Conservation (phyloP, 2,113 vertebrate genomes). For the Ictidomys tridecemlineatus region DNA sequence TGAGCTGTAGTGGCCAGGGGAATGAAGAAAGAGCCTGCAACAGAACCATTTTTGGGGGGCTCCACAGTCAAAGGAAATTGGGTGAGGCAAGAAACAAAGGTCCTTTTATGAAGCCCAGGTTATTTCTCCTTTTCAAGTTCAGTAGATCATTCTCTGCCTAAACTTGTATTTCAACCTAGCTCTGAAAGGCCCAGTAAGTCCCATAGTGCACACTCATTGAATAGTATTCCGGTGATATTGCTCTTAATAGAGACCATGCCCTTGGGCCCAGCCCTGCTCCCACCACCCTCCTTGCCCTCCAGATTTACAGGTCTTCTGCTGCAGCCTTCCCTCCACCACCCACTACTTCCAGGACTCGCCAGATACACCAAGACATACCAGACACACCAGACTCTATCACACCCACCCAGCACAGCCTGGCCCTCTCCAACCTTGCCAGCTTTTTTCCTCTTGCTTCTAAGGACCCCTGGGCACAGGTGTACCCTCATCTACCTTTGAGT, state of each 20-base stretch:
- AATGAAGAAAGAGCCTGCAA: neutral
- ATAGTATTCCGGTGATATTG: neutral
- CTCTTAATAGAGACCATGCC: neutral
- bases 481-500: neutral
- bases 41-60: neutral
- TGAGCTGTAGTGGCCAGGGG: neutral
- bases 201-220: neutral
- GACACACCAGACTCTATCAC: too few relatives aligned
- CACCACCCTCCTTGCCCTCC: neutral
- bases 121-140: neutral
- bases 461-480: neutral
- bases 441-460: constrained; percentile 6
- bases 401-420: neutral
- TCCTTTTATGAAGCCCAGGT: neutral
- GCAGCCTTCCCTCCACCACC: neutral
- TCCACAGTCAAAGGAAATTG: neutral
- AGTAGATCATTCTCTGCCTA: neutral
- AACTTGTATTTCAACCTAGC: neutral
- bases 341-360: neutral
- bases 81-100: neutral
- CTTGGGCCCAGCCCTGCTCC: neutral
- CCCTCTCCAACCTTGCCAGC: neutral
- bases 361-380: too few relatives aligned
- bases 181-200: neutral
- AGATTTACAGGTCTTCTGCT: neutral